These are phyloP conservation scores for Perodicticus potto DNA, from an alignment of 2,797 vertebrate species.

Conservation along the genomic window DNA sequence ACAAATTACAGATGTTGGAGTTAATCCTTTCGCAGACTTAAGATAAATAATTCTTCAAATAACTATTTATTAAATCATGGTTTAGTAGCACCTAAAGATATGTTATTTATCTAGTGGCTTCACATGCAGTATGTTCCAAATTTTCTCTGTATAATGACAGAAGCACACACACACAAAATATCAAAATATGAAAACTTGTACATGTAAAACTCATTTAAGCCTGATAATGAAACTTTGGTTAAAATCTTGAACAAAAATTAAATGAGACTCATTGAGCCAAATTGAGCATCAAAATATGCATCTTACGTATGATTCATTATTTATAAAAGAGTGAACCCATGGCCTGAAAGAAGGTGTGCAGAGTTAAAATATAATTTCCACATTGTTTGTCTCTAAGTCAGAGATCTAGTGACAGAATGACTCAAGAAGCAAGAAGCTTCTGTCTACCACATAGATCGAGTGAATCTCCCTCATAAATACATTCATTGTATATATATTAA, in stretches of 20 bases:
- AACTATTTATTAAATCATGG: slow-evolving; percentile 54
- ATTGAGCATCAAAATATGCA: slow-evolving; percentile 1
- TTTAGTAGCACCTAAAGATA: slow-evolving; percentile 14
- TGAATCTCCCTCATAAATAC: neutral
- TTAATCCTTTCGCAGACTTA: slow-evolving; percentile 49
- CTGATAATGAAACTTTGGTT: neutral
- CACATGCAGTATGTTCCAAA: neutral
- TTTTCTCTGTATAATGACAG: neutral
- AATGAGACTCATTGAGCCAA: neutral
- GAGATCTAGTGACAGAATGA: neutral
- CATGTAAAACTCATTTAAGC: neutral
- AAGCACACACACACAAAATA: neutral
- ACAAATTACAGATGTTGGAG: slow-evolving; percentile 58
- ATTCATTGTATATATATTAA: slow-evolving; percentile 25
- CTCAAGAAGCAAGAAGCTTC: neutral
- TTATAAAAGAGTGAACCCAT: neutral
- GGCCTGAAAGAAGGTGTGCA: neutral
- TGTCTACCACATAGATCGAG: neutral
- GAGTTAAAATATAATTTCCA: neutral
- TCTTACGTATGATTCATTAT: neutral
- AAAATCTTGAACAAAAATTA: slow-evolving; percentile 20
- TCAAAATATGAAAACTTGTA: neutral
- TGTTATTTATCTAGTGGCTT: neutral
- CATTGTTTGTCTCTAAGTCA: neutral
- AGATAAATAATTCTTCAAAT: slow-evolving; percentile 39